Conservation (phyloP, 2,888 invertebrate species). For the Brassicogethes aeneus region DNA sequence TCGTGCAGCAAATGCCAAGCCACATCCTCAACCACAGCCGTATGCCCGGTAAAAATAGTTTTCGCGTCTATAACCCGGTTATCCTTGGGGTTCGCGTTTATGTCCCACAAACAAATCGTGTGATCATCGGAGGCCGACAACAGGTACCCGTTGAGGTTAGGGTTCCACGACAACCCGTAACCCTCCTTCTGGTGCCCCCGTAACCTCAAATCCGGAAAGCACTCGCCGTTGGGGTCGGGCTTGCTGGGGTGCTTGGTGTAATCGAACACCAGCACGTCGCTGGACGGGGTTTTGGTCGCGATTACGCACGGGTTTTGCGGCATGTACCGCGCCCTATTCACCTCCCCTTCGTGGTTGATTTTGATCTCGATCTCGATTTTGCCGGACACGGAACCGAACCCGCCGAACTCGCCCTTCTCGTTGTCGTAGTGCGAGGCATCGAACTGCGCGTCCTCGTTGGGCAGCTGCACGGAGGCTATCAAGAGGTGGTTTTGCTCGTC, state of each 20-base stretch:
- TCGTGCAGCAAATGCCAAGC: constrained; percentile 99
- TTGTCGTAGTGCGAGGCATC: constrained; percentile 99
- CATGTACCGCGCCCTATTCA: constrained; percentile 98
- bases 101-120: constrained; percentile 99
- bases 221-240: constrained; percentile 95
- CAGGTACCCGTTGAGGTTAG: constrained; percentile 92
- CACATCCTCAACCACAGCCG: constrained; percentile 97
- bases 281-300: constrained; percentile 99
- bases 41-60: constrained; percentile 95
- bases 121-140: constrained; percentile 96
- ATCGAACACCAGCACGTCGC: constrained; percentile 97
- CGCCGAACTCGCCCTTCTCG: constrained; percentile 99
- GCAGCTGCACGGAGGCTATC: constrained; percentile 96
- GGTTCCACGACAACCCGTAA: constrained; percentile 98
- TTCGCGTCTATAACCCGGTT: constrained; percentile 94
- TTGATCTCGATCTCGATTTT: constrained; percentile 99
- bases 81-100: constrained; percentile 92
- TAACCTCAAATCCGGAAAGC: constrained; percentile 93
- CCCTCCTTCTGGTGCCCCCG: constrained; percentile 96
- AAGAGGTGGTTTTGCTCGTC: constrained; percentile 98
- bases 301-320: constrained; percentile 99
- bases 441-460: constrained; percentile 98
- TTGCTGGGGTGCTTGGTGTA: constrained; percentile 99
- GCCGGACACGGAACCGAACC: constrained; percentile 97
- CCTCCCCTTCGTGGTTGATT: constrained; percentile 99